Conservation (phyloP, 2,888 invertebrate species). For the Entomobrya multifasciata region DNA sequence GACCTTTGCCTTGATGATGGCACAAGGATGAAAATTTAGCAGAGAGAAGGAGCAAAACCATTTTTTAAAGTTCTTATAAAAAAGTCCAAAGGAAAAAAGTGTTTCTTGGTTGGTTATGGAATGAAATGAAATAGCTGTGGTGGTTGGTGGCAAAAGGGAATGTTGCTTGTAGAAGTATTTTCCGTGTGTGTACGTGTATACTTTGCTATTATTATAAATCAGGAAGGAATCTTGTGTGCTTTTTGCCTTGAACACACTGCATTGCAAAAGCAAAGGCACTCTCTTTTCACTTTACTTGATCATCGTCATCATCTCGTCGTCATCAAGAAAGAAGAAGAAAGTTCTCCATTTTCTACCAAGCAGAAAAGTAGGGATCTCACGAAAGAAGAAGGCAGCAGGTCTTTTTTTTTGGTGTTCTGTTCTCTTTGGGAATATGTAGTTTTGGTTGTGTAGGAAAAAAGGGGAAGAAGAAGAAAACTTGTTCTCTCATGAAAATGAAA, state of each 20-base stretch:
- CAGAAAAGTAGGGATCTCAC: background rate
- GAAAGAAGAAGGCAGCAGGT: no score
- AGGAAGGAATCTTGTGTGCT: no score
- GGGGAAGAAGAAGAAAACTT: conserved; percentile 35
- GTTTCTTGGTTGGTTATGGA: background rate
- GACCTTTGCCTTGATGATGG: conserved; percentile 5
- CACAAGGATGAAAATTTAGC: background rate
- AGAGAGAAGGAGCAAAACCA: background rate
- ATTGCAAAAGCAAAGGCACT: no score
- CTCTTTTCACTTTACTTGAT: no score
- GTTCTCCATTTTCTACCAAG: background rate
- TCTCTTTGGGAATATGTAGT: background rate
- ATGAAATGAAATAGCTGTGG: background rate
- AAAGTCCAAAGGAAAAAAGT: no score
- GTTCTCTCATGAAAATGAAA: conserved; percentile 64
- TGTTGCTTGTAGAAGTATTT: no score
- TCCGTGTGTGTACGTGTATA: no score
- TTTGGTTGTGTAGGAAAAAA: background rate
- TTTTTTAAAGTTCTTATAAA: background rate
- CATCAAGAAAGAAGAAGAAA: no score
- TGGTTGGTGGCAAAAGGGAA: background rate
- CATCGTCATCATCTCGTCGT: no score
- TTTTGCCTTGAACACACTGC: no score
- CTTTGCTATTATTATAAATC: conserved; percentile 19
- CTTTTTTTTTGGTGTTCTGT: background rate